Percentiles rank a stretch among this genome's conserved stretches.
phyloP scores from a whole-genome alignment of 2,888 invertebrate genomes.

The Papilio protenor region DNA sequence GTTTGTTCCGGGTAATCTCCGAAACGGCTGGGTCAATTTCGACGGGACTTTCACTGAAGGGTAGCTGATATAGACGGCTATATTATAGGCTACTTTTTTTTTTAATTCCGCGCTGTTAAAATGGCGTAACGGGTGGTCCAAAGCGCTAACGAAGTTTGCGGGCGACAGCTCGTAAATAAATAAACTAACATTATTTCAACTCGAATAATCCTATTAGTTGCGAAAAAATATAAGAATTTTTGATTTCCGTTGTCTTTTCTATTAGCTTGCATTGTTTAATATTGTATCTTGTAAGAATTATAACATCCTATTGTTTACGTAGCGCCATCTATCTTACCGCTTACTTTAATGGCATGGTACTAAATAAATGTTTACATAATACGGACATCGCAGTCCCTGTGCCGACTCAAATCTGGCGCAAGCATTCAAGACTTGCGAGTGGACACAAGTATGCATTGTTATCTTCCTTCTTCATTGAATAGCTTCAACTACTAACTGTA shows the following conservation, averaged over 20 bases:
- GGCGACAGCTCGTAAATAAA: too few species aligned
- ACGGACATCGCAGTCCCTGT: conserved; percentile 62
- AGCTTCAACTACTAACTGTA: conserved; percentile 6
- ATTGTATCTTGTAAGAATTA: neutral
- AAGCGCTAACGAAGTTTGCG: too few species aligned
- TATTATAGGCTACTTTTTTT: too few species aligned
- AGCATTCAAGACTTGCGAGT: conserved; percentile 70
- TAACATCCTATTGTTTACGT: neutral
- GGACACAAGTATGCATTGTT: conserved; percentile 80
- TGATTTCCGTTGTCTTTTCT: neutral
- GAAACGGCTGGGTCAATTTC: too few species aligned
- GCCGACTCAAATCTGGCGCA: conserved; percentile 71
- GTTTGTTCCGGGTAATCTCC: too few species aligned
- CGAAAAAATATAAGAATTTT: neutral
- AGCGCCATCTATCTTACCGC: neutral
- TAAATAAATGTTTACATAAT: conserved; percentile 53
- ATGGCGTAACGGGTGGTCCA: too few species aligned
- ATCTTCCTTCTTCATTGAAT: conserved; percentile 45
- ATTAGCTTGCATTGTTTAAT: neutral
- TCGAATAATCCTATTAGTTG: too few species aligned
- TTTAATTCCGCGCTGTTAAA: too few species aligned
- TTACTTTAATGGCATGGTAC: conserved; percentile 32
- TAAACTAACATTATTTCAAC: too few species aligned
- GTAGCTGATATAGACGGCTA: too few species aligned
- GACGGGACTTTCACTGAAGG: too few species aligned